Percentiles rank a stretch among this genome's conserved stretches.
phyloP scores from a whole-genome alignment of 2,113 vertebrate genomes.

The Daboia siamensis region DNA sequence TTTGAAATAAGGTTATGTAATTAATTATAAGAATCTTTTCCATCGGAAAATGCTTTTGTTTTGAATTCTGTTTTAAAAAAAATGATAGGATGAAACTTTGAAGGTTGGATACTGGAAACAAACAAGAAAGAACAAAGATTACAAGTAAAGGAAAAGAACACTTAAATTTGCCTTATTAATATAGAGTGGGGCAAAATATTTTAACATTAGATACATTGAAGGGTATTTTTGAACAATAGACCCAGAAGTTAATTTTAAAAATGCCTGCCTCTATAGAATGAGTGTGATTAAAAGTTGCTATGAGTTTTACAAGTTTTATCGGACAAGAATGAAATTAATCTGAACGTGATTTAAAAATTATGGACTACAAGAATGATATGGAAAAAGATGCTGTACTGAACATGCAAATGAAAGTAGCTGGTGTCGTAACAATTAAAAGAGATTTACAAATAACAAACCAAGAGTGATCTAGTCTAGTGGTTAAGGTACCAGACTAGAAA shows the following conservation, averaged over 20 bases:
- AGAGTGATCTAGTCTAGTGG: not conserved
- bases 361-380: not conserved
- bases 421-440: not conserved
- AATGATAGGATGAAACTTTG: not conserved
- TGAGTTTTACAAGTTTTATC: no score
- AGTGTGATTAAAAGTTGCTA: no score
- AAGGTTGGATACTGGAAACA: not conserved
- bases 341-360: no score
- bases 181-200: not conserved
- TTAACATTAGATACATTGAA: not conserved
- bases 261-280: no score
- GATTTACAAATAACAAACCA: not conserved
- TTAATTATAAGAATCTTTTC: not conserved
- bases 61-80: not conserved
- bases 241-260: not conserved
- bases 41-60: not conserved
- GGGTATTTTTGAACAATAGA: not conserved
- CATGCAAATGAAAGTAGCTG: not conserved
- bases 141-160: not conserved
- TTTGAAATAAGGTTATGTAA: not conserved
- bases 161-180: not conserved
- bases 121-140: not conserved
- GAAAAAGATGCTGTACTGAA: not conserved
- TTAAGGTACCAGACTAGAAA: not conserved
- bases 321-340: no score